These are phyloP conservation scores for Acanthosepion lycidas DNA, from an alignment of 2,888 invertebrate genomes.

Conservation along the genomic window DNA sequence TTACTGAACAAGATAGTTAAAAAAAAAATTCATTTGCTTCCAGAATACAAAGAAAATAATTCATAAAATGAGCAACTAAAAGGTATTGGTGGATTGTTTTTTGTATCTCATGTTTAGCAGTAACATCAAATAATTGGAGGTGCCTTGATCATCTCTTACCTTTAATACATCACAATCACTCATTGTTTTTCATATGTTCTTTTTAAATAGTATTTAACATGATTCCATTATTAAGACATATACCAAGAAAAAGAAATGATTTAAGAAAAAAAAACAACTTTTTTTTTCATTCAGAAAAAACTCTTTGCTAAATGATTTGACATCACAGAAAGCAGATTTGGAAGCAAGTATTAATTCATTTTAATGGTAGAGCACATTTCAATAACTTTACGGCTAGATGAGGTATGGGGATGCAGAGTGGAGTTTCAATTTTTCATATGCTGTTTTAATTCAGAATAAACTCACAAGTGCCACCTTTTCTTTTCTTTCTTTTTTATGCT, in stretches of 20 bases:
- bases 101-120: not conserved
- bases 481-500: not conserved
- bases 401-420: not conserved
- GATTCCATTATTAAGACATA: not conserved
- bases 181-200: not conserved
- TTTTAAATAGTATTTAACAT: not conserved
- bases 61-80: too few relatives aligned
- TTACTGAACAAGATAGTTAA: too few relatives aligned
- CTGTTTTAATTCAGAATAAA: conserved; percentile 33
- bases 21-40: too few relatives aligned
- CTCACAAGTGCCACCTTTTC: conserved; percentile 11
- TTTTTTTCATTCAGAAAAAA: not conserved
- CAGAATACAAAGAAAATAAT: too few relatives aligned
- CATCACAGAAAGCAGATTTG: not conserved
- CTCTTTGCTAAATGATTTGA: not conserved
- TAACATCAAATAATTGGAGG: not conserved
- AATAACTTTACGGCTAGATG: not conserved
- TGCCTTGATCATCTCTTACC: not conserved
- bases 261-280: not conserved
- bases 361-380: not conserved
- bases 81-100: too few relatives aligned
- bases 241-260: conserved; percentile 3
- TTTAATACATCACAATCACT: not conserved
- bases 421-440: not conserved
- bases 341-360: not conserved